Evolutionary conservation across 2,113 vertebrate species (phyloP).

Genomic region (zebrafish (Danio rerio)): DNA sequence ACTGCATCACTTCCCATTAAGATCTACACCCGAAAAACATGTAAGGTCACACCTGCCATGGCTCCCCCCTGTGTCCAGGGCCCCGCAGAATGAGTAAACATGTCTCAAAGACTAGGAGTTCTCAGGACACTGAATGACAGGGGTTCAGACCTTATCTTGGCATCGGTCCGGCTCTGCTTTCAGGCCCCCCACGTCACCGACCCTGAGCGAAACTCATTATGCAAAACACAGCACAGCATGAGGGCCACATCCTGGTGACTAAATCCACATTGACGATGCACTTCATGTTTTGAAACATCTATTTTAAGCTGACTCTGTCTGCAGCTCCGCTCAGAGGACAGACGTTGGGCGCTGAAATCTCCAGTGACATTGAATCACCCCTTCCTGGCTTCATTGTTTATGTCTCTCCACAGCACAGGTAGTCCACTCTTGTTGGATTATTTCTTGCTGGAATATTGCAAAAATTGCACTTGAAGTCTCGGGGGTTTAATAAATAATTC

Average conservation of each 20-base stretch:
- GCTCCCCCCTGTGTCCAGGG: not conserved
- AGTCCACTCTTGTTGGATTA: constrained; percentile 5
- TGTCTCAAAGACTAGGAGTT: constrained; percentile 23
- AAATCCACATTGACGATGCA: constrained; percentile 61
- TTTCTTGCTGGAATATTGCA: constrained; percentile 12
- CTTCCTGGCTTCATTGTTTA: constrained; percentile 27
- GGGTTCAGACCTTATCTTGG: constrained; percentile 18
- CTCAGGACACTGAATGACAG: constrained; percentile 13
- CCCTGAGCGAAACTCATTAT: constrained; percentile 57
- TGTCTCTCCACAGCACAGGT: constrained; percentile 27
- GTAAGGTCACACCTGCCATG: constrained; percentile 40
- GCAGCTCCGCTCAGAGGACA: constrained; percentile 53
- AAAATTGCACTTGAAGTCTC: constrained; percentile 17
- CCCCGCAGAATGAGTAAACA: constrained; percentile 14
- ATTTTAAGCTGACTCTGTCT: constrained; percentile 59
- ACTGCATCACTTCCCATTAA: constrained; percentile 5
- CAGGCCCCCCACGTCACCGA: constrained; percentile 22
- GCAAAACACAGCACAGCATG: constrained; percentile 52
- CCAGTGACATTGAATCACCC: constrained; percentile 57
- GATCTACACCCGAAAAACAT: constrained; percentile 37
- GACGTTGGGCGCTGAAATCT: constrained; percentile 48
- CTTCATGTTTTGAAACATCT: constrained; percentile 60
- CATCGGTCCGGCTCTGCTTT: constrained; percentile 14
- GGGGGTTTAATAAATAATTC: constrained; percentile 31
- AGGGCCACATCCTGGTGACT: constrained; percentile 45